phyloP scores from a whole-genome alignment of 2,113 vertebrate species.

The Lonchura striata region DNA sequence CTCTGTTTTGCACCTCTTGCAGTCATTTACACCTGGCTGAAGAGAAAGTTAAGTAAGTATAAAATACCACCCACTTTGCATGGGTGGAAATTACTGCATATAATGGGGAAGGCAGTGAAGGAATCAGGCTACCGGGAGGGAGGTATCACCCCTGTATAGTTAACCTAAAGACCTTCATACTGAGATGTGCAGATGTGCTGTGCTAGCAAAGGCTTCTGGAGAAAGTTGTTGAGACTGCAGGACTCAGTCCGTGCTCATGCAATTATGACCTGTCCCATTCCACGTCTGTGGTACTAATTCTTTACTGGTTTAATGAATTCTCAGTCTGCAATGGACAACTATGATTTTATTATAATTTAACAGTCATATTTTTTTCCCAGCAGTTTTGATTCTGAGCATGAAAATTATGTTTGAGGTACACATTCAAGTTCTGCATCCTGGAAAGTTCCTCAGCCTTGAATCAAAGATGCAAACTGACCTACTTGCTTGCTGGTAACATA shows the following conservation, averaged over 20 bases:
- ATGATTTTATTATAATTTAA: neutral
- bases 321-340: neutral
- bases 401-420: neutral
- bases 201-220: neutral
- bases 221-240: neutral
- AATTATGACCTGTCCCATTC: neutral
- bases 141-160: neutral
- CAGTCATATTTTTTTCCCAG: neutral
- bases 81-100: neutral
- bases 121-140: neutral
- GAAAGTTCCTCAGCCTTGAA: neutral
- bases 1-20: neutral
- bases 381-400: neutral
- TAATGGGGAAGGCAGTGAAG: neutral
- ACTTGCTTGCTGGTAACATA: neutral
- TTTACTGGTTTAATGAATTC: neutral
- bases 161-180: neutral
- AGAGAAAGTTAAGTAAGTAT: neutral
- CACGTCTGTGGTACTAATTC: neutral
- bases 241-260: neutral
- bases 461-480: neutral
- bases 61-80: constrained; percentile 18
- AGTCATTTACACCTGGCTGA: neutral
- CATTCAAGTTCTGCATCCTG: neutral
- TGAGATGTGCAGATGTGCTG: neutral